Conservation (phyloP, 1,140 invertebrate genomes). For the Oncopeltus fasciatus region DNA sequence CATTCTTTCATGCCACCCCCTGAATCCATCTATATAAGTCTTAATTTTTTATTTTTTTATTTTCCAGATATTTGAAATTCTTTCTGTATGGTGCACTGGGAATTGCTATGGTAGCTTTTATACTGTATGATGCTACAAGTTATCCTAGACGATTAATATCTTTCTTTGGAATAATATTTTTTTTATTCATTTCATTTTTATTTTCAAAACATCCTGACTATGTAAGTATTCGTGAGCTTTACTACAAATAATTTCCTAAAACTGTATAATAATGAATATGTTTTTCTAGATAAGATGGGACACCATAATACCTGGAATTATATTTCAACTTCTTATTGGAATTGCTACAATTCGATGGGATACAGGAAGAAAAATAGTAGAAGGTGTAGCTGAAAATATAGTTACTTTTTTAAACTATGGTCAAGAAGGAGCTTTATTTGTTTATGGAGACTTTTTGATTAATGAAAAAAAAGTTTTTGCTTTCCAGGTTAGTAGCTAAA, state of each 20-base stretch:
- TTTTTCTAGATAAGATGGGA: slow-evolving; percentile 51
- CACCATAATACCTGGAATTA: slow-evolving; percentile 61
- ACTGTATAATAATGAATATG: slow-evolving; percentile 5
- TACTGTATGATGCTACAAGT: slow-evolving; percentile 46
- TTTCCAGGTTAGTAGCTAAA: slow-evolving; percentile 70
- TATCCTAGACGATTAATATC: slow-evolving; percentile 48
- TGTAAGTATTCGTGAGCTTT: slow-evolving; percentile 28
- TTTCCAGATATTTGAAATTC: not conserved
- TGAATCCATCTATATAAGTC: too few relatives aligned
- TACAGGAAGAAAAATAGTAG: slow-evolving; percentile 56
- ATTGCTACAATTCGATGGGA: slow-evolving; percentile 73
- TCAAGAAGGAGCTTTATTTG: slow-evolving; percentile 62
- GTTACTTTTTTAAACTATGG: slow-evolving; percentile 66
- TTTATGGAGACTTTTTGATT: slow-evolving; percentile 62
- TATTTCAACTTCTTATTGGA: slow-evolving; percentile 75
- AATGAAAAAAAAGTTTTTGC: slow-evolving; percentile 49
- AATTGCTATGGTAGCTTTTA: slow-evolving; percentile 33
- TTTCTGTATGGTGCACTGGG: not conserved
- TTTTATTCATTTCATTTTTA: slow-evolving; percentile 30
- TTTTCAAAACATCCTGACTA: slow-evolving; percentile 45
- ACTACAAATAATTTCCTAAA: too few relatives aligned
- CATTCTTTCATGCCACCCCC: too few relatives aligned
- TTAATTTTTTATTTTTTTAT: not conserved
- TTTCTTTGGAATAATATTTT: slow-evolving; percentile 40
- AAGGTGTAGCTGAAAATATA: slow-evolving; percentile 66